Evolutionary conservation across 2,797 vertebrate species (phyloP).

Genomic region (Fundulus diaphanus): DNA sequence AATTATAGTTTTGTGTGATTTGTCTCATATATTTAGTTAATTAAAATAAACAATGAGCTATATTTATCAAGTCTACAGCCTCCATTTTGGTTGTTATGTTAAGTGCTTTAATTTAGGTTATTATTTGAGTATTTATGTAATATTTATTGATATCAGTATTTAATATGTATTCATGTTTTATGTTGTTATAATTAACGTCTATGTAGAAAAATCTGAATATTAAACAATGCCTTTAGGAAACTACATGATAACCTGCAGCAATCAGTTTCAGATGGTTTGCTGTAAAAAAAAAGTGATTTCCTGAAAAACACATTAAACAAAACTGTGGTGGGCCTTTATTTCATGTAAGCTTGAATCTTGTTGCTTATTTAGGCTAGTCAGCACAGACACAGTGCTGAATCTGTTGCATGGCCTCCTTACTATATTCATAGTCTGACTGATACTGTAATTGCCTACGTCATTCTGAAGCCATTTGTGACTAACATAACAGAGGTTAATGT

Average conservation of each 20-base stretch:
- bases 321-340: background rate
- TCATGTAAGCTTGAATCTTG: slow-evolving; percentile 8
- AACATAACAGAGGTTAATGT: slow-evolving; percentile 70
- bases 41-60: background rate
- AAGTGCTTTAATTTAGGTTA: background rate
- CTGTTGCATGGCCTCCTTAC: slow-evolving; percentile 18
- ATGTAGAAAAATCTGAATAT: background rate
- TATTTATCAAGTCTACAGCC: background rate
- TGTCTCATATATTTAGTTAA: background rate
- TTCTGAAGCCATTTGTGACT: slow-evolving; percentile 70
- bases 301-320: slow-evolving; percentile 2
- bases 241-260: background rate
- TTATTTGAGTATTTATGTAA: too few species aligned
- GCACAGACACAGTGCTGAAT: slow-evolving; percentile 25
- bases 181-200: too few species aligned
- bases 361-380: slow-evolving; percentile 20
- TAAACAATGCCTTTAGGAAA: background rate
- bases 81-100: background rate
- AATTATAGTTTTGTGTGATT: background rate
- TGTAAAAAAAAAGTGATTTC: slow-evolving; percentile 3
- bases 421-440: slow-evolving; percentile 47
- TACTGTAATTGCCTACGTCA: slow-evolving; percentile 68
- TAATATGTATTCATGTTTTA: too few species aligned
- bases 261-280: background rate
- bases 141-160: too few species aligned